These are phyloP conservation scores for Varroa destructor DNA, from an alignment of 1,140 invertebrate species.

Conservation along the genomic window DNA sequence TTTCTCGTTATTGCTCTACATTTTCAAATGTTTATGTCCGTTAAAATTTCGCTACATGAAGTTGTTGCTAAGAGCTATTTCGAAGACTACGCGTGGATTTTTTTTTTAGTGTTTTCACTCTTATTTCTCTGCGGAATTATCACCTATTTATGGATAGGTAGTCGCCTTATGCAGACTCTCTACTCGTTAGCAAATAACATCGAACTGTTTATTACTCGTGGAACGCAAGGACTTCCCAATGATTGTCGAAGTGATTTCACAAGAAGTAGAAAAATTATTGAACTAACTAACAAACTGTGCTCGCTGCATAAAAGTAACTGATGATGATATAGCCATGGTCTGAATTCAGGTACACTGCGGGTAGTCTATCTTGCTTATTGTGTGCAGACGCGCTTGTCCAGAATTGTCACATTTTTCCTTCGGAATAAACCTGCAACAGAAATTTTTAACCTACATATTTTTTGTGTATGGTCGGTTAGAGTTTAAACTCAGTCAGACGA, in stretches of 20 bases:
- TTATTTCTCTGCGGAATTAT: constrained; percentile 12
- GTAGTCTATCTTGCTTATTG: too few species aligned
- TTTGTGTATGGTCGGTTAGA: too few species aligned
- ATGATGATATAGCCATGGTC: too few species aligned
- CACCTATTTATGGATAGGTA: constrained; percentile 8
- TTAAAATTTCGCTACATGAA: constrained; percentile 2
- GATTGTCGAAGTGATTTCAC: constrained; percentile 4
- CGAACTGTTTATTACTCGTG: constrained; percentile 1
- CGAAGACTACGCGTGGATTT: constrained; percentile 21
- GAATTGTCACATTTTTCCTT: too few species aligned
- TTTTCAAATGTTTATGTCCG: constrained; percentile 17
- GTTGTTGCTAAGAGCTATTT: constrained; percentile 7
- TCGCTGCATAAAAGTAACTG: too few species aligned
- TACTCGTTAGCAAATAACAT: constrained; percentile 2
- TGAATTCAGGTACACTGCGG: too few species aligned
- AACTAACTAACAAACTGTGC: too few species aligned
- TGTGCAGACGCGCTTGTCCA: too few species aligned
- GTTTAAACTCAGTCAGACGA: too few species aligned
- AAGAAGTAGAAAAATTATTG: too few species aligned
- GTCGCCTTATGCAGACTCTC: constrained; percentile 9
- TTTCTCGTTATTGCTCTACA: constrained; percentile 15
- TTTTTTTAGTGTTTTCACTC: background rate
- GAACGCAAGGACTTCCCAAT: constrained; percentile 6
- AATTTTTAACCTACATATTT: too few species aligned
- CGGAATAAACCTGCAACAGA: too few species aligned